Evolutionary conservation across 2,113 vertebrate species (phyloP), one percentile per base, ranked within the genome.

Genomic region (Cygnus buccinator): DNA sequence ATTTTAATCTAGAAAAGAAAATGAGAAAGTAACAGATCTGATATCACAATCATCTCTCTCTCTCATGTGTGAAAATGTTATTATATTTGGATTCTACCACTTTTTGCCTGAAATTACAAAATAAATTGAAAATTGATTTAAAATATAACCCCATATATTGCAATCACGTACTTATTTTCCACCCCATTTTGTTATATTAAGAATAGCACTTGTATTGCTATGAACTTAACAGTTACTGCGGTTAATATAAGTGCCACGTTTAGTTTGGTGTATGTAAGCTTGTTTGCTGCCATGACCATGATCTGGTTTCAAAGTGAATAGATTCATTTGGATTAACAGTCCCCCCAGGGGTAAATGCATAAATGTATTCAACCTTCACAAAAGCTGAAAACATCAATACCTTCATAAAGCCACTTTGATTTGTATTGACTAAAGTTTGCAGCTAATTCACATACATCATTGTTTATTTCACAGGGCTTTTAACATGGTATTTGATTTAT

Each of bases 351-450:
- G 90, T 95, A 97, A 97, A 96, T 90, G 66, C 73, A 97, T 97
- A 94, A 97, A 97, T 52, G 81, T 96, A 97, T 97, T 98, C 98
- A 97, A 97, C 95, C 90, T 96, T 95, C 74, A 6, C 71, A 97
- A 96, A 94, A 94, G 83, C 94, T 95, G 88, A 95, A 97, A 97
- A 97, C 93, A 95, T 98, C 97, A 96, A 98, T 98, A 98, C 79
- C 82, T 97, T 97, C 97, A 98, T 98, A 98, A 98, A 98, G 95
- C 83, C 85, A 87, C 97, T 98, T 97, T 97, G 98, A 98, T 98
- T 98, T 97, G 90, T 97, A 98, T 98, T 97, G 97, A 97, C 97
- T 95, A 83, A 39, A 28, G 84, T 90, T 92, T 22, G 52, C 92
- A 96, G 94, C 90, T 97, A 97, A 98, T 98, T 98, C 97, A 96